Conservation (phyloP, 35 echinoderm and acorn worm genomes). For the Ophiothrix spiculata region DNA sequence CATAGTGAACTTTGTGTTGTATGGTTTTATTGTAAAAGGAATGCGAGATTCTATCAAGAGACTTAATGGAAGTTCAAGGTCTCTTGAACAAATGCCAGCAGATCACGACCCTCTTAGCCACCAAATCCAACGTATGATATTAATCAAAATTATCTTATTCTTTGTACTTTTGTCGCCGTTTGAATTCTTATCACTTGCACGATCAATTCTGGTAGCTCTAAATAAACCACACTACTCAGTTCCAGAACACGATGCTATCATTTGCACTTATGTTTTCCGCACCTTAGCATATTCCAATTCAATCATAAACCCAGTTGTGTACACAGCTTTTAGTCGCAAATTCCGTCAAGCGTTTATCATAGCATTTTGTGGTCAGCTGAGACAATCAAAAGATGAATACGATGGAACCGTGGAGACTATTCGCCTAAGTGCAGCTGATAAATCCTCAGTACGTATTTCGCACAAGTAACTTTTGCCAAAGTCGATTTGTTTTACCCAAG, state of each 20-base stretch:
- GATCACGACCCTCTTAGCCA: background rate
- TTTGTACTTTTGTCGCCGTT: background rate
- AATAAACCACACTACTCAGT: background rate
- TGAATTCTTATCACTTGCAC: background rate
- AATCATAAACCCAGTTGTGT: slow-evolving; percentile 59
- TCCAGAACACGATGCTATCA: background rate
- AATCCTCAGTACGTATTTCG: background rate
- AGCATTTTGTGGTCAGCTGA: background rate
- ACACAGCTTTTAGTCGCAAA: slow-evolving; percentile 47
- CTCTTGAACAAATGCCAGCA: background rate
- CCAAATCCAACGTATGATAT: background rate
- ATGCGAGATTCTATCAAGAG: background rate
- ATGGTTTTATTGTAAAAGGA: background rate
- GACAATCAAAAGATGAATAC: background rate
- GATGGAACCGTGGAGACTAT: background rate
- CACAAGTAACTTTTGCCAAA: too few relatives aligned
- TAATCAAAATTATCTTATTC: background rate
- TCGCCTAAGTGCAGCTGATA: background rate
- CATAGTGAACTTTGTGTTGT: background rate
- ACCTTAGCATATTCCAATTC: slow-evolving; percentile 49
- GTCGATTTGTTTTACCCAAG: too few relatives aligned
- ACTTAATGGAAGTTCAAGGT: background rate
- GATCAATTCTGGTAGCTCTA: background rate
- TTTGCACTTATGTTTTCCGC: background rate
- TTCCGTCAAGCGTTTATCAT: slow-evolving; percentile 49